A percentile compares a stretch with the other conserved stretches of the same genome.
Evolutionary conservation across 2,797 vertebrate genomes (phyloP).

Genomic region (Discoglossus pictus): DNA sequence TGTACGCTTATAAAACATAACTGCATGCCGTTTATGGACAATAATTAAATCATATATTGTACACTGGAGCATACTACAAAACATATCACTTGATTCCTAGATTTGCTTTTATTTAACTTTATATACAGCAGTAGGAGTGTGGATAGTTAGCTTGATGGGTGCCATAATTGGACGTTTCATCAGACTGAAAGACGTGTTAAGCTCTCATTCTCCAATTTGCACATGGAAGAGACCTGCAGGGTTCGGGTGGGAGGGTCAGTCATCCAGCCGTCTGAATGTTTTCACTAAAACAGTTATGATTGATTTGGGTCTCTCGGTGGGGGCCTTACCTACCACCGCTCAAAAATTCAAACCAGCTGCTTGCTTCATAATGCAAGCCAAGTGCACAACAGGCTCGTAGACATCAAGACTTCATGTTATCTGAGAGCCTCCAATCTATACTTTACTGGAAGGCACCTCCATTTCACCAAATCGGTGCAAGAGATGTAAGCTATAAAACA

Average conservation of each 20-base stretch:
- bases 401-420: constrained; percentile 41
- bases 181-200: not conserved
- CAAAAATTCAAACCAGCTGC: constrained; percentile 47
- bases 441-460: constrained; percentile 15
- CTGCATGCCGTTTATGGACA: too few species aligned
- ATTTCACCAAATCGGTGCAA: constrained; percentile 19
- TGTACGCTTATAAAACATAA: too few species aligned
- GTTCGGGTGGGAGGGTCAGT: fast-evolving
- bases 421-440: constrained; percentile 26
- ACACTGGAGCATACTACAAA: too few species aligned
- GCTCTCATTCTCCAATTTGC: not conserved
- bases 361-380: constrained; percentile 36
- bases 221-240: not conserved
- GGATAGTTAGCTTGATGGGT: too few species aligned
- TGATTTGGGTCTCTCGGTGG: constrained; percentile 30
- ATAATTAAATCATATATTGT: too few species aligned
- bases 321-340: constrained; percentile 47
- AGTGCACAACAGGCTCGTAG: constrained; percentile 44
- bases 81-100: too few species aligned
- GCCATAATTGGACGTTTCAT: not conserved
- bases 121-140: too few species aligned
- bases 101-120: too few species aligned
- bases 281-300: constrained; percentile 33
- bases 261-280: constrained; percentile 21
- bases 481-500: not conserved